phyloP scores from a whole-genome alignment of 2,888 invertebrate genomes.

The Cephonodes hylas region DNA sequence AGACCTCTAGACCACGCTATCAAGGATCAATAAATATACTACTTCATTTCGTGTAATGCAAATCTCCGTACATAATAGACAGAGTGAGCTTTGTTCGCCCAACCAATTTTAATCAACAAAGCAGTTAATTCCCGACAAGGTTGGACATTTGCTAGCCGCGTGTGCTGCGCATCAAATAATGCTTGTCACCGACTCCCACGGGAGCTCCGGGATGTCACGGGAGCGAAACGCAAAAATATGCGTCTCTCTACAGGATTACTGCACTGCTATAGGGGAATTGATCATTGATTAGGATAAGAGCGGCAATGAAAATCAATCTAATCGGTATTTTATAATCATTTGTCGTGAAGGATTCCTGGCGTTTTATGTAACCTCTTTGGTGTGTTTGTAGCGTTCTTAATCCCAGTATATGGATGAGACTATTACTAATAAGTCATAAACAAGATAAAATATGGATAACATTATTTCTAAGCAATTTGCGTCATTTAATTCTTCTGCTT shows the following conservation, averaged over 20 bases:
- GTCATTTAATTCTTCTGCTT: too few relatives aligned
- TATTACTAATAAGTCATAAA: too few relatives aligned
- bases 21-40: too few relatives aligned
- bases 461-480: too few relatives aligned
- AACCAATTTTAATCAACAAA: not conserved
- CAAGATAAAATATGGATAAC: too few relatives aligned
- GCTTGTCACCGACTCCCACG: not conserved
- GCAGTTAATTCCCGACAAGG: not conserved
- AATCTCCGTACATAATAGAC: not conserved
- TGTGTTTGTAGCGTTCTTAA: too few relatives aligned
- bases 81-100: not conserved
- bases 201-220: not conserved
- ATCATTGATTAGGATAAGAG: not conserved
- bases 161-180: conserved; percentile 2
- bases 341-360: too few relatives aligned
- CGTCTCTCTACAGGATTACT: not conserved
- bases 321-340: not conserved
- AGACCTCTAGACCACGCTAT: too few relatives aligned
- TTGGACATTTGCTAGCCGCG: conserved; percentile 5
- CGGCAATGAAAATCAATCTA: not conserved
- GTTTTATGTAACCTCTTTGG: too few relatives aligned
- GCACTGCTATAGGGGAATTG: not conserved
- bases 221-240: not conserved
- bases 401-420: too few relatives aligned
- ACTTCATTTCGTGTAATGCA: too few relatives aligned